Base-by-base conservation (phyloP, 2,797 vertebrate species). In the Gorsachius magnificus region DNA sequence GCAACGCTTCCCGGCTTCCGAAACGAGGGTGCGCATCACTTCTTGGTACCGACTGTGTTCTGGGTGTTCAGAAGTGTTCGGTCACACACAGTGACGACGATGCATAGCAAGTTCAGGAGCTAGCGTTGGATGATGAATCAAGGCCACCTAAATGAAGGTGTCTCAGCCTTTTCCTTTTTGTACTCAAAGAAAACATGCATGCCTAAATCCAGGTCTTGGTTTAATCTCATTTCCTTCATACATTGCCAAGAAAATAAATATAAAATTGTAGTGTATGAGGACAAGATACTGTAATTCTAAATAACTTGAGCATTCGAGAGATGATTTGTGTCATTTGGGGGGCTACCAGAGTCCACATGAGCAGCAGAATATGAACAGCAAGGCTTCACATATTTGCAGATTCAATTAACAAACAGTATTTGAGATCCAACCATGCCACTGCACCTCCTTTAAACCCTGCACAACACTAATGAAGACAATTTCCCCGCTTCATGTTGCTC, bases 1-100 rank as follows among this genome's bases (percentile, higher is more conserved):
- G 41, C 60, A 82, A 4, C 0, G 2, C 63, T 92, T 60, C 75
- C 35, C 53, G 4, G 75, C 17, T 66, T 57, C 43, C 61, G 56
- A 1, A 56, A 21, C 0, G 1, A 3, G 21, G 22, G 24, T 3
- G 15, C 54, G 15, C 54, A 38, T 19, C 69, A 12, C 48, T 35
- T 50, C 61, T 36, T 14, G 68, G 79, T 24, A 60, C 60, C 0
- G 1, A 0, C 61, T 8, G 43, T 13, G 69, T 46, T 56, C 82
- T 1, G 6, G n/a, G 66, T 22, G 3, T 1, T 66, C 74, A 4
- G 25, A 9, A 50, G 35, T 1, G 1, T 60, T 88, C 1, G 4
- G 4, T 81, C 60, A 70, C 51, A 20, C 38, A 1, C 15, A 16
- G 35, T 1, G 63, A 69, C 45, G 83, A 58, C 1, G 11, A 10